Base-by-base conservation (phyloP, 2,888 invertebrate species). In the Ophioninae sp. region DNA sequence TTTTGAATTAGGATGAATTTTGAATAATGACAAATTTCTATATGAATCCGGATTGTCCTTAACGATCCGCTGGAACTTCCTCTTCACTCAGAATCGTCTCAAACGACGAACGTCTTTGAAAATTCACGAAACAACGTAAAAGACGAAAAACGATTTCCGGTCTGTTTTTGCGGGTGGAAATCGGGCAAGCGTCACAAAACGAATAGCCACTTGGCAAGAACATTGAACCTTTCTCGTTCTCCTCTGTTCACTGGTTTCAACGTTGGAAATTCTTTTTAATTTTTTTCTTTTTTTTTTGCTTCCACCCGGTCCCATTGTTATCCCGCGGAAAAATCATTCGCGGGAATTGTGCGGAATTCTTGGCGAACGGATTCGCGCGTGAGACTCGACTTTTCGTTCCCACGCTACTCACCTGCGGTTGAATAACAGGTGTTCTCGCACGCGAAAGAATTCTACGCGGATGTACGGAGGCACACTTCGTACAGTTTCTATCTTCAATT, bases 401-500 rank as follows among this genome's bases (percentile, higher is more conserved):
- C 86, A 86, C 86, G 86, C 84, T 78, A 77, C 78, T 83, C 85
- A 86, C 82, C 85, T 82, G 85, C 30, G 74, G 79, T 82, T 82
- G 81, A 85, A 85, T 81, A 82, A 81, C 85, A 83, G 83, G 84
- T 85, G 86, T 77, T 77, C 51, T 51, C 51, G 79, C 83, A 73
- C 82, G 76, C 76, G 76, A 76, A 82, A 77, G 82, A 77, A 84
- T 82, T 79, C 74, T 78, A 79, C 78, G 51, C 64, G 68, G 68
- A 81, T 30, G 37, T 69, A 69, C 6, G 51, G 63, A 39, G 69
- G 51, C 51, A 17, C 51, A 44, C 22, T 68, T 37, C 44, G 51
- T 68, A n/a, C 37, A 5, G 17, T 44, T 56, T n/a, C 69, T 59
- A 78, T 81, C 65, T 65, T 56, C 61, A 67, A 73, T 79, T 44